A percentile compares a stretch with the other conserved stretches of the same genome.
Conservation (phyloP, 2,797 vertebrate species). For the Alauda arvensis region DNA sequence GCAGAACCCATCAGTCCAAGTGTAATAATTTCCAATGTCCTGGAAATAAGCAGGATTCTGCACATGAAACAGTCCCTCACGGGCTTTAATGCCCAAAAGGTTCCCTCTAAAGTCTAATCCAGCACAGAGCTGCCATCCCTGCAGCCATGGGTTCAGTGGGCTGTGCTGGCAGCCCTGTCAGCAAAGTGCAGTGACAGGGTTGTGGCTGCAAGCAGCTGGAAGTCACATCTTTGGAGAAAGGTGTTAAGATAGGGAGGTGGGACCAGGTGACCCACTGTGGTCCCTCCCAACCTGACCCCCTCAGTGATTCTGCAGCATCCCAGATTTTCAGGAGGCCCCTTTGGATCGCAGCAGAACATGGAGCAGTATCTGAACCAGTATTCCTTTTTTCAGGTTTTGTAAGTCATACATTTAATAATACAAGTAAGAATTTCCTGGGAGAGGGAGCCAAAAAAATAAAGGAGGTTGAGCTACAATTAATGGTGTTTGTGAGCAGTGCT, state of each 20-base stretch:
- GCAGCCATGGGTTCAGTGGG: neutral
- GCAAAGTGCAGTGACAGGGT: neutral
- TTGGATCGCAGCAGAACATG: neutral
- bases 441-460: neutral
- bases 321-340: neutral
- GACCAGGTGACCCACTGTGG: neutral
- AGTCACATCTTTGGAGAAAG: neutral
- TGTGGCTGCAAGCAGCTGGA: neutral
- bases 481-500: neutral
- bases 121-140: neutral
- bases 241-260: neutral
- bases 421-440: neutral
- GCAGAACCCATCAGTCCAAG: neutral
- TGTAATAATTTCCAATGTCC: neutral
- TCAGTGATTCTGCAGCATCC: neutral
- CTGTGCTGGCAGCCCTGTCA: neutral
- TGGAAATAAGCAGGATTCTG: neutral
- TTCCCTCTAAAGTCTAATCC: neutral
- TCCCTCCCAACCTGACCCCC: neutral
- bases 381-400: neutral
- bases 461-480: neutral
- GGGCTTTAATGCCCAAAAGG: fast-evolving
- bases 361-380: neutral
- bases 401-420: neutral
- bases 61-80: neutral